Base-by-base conservation (phyloP, 2,888 invertebrate species). In the Drosophila anomelani region DNA sequence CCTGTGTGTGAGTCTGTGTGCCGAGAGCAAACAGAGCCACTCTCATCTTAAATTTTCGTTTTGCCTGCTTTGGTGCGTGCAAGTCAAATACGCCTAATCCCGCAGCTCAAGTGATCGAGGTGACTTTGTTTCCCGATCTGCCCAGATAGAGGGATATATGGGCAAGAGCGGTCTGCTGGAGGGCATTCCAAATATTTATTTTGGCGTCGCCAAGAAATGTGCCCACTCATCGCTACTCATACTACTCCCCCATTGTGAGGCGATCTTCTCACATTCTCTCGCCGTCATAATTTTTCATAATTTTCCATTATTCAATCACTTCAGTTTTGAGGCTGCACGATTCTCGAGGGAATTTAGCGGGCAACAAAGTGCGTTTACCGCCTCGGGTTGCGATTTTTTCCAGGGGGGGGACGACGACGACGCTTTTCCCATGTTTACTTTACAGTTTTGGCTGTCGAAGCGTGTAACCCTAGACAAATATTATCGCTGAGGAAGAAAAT, bases 41-140 rank as follows among this genome's bases (percentile, higher is more conserved):
- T 49, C 53, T 34, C 23, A 36, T 39, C 55, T 38, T 36, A 39
- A 59, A 39, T 61, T 75, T 62, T 74, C 67, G 58, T 67, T 85
- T 81, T 70, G 76, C 62, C 43, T 43, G 64, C 78, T 84, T 80
- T 83, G 91, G 89, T 90, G 91, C 91, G 85, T 88, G 80, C 86
- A 90, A 91, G 86, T 90, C 89, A 91, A 92, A 92, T 91, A 90
- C 82, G 89, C 90, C 91, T 92, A 92, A 92, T 92, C 92, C 91
- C 88, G 85, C 88, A 89, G 86, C 88, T 91, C 90, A 92, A 92
- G 89, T 89, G 90, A 87, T 91, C 90, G 85, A 88, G 90, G 88
- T 89, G 91, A 91, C 87, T 90, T 81, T 78, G 79, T 79, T 87
- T 89, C 79, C 72, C 72, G 80, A 80, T 87, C 75, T 39, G 63